Evolutionary conservation across 2,888 invertebrate species (phyloP), one percentile per base, ranked within the genome.

Genomic region (Alitta virens): DNA sequence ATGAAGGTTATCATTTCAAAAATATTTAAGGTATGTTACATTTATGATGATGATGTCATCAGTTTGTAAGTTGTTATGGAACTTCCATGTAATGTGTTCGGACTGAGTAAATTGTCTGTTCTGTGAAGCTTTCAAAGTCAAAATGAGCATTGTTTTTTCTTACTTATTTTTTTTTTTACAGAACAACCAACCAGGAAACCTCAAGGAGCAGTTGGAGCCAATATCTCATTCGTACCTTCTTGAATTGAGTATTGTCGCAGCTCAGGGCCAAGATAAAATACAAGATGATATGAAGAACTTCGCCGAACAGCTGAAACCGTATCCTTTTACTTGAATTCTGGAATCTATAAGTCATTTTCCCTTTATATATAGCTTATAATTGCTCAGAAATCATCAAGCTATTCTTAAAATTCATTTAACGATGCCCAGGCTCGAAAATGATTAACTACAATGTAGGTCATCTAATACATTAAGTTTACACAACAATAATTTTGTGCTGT

Each of bases 1-100:
- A 94, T 97, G 93, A 97, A 97, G 83, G 91, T 96, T 23, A 94
- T 94, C 0, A 95, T 97, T 0, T 92, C 94, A 0, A 96, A 96
- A 83, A 90, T 96, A 63, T 93, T 91, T 75, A 94, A 93, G 74
- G 84, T 85, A 72, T 70, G 59, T 33, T 33, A 33, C 33, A 33
- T 33, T 33, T 12, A n/a, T n/a, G n/a, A n/a, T n/a, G n/a, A n/a
- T n/a, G 16, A 40, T 40, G 12, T 14, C 42, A 49, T 49, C 18
- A 9, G 49, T 21, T 5, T 49, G 49, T 49, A 49, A 49, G 7
- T 23, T 14, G 42, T 49, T 21, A 49, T 14, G 18, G 16, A n/a
- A 40, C 16, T 40, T 14, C 42, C 16, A 40, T 40, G 42, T 40
- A n/a, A 14, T 16, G 12, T n/a, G n/a, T n/a, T n/a, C n/a, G n/a